Conservation (phyloP, 2,113 vertebrate genomes). For the Climacteris rufus region DNA sequence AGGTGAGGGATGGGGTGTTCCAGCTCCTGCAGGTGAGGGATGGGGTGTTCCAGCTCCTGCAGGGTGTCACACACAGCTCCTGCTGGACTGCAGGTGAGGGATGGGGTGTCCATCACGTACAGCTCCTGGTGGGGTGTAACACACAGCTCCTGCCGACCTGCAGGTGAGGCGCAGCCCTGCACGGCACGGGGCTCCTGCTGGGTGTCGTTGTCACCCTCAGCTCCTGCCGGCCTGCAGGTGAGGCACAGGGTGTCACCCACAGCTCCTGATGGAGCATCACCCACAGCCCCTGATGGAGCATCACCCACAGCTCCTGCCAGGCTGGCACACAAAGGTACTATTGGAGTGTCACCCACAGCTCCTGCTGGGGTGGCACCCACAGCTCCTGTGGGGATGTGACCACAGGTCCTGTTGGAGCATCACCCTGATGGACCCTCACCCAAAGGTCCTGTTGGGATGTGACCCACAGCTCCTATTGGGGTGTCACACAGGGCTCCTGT, state of each 20-base stretch:
- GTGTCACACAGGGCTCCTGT: rapidly evolving
- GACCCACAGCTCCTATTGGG: background rate
- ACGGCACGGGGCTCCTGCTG: too few relatives aligned
- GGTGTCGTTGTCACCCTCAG: background rate
- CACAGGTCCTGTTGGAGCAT: background rate
- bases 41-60: too few relatives aligned
- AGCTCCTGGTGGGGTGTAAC: background rate
- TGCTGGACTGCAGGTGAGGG: too few relatives aligned
- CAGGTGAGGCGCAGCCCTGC: too few relatives aligned
- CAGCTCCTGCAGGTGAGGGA: too few relatives aligned
- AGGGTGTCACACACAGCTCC: rapidly evolving
- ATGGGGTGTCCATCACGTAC: too few relatives aligned
- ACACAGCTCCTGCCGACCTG: too few relatives aligned
- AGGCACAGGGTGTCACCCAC: background rate
- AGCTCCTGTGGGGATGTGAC: background rate
- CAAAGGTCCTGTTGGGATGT: background rate
- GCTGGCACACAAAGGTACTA: too few relatives aligned
- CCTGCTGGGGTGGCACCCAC: background rate
- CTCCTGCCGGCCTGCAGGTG: too few relatives aligned
- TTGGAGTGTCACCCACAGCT: background rate
- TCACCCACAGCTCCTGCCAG: background rate
- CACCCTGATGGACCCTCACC: too few relatives aligned
- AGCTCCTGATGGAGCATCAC: background rate
- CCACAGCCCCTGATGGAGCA: background rate
- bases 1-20: too few relatives aligned